Conservation (phyloP, 2,113 vertebrate species). For the Pelodiscus sinensis region DNA sequence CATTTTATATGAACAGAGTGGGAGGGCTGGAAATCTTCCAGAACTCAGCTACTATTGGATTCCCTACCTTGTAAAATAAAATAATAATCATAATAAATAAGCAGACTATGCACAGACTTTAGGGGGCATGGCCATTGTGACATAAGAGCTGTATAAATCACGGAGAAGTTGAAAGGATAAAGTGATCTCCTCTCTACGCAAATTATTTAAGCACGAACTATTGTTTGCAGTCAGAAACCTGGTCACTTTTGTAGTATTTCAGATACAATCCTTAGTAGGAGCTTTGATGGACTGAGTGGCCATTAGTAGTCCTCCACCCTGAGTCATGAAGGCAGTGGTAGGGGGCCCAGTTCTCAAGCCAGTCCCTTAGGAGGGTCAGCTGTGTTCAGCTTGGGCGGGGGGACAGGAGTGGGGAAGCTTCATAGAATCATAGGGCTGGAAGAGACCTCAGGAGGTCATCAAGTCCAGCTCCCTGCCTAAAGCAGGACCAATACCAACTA, state of each 20-base stretch:
- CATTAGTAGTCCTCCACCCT: not conserved
- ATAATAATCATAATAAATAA: not conserved
- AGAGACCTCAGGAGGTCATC: too few relatives aligned
- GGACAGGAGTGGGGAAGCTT: too few relatives aligned
- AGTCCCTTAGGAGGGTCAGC: not conserved
- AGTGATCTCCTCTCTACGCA: not conserved
- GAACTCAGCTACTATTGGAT: not conserved
- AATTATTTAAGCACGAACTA: not conserved
- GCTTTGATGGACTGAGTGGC: not conserved
- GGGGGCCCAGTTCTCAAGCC: not conserved
- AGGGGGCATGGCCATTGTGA: not conserved
- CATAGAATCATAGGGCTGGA: too few relatives aligned
- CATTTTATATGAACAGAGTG: not conserved
- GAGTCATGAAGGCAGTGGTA: too few relatives aligned
- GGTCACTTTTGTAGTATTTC: not conserved
- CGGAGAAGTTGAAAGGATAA: conserved; percentile 5
- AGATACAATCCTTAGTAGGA: not conserved
- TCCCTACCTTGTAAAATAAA: not conserved
- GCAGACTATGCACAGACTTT: not conserved
- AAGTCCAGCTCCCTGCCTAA: too few relatives aligned
- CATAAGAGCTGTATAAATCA: conserved; percentile 22
- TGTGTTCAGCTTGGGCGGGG: not conserved
- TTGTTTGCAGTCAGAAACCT: conserved; percentile 9
- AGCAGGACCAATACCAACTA: too few relatives aligned
- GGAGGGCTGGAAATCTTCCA: conserved; percentile 15